Evolutionary conservation across 2,797 vertebrate genomes (phyloP), one percentile per base, ranked within the genome.

Genomic region (Gymnothorax javanicus): DNA sequence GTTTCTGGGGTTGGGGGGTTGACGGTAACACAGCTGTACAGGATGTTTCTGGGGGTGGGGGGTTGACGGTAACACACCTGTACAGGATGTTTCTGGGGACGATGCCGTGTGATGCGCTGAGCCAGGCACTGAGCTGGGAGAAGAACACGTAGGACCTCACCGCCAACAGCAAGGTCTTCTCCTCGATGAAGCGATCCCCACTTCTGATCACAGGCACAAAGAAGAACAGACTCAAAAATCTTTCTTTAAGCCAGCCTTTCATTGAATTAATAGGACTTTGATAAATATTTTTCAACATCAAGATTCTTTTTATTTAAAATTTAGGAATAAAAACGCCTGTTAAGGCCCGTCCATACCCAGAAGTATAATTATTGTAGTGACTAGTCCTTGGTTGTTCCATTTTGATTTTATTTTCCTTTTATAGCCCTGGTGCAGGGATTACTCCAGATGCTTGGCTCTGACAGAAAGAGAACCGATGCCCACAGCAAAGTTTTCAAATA

Each of bases 141-240:
- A 99, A 99, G 94, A 99, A 99, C 88, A 99, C 98, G 87, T 98
- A 99, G 56, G 99, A 99, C 89, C 98, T 98, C 73, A 99, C 96
- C 60, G 99, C 98, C 95, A 99, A 87, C 87, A 99, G 94, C 87
- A 99, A 95, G 1, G 98, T 98, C 94, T 99, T 99, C 95, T 99
- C 99, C 91, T 99, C 98, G 90, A 99, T 96, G 92, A 98, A 97
- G 85, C 98, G 96, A 92, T 99, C 98, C 0, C 98, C 98, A 43
- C 95, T 98, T 94, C 99, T 99, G 91, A 58, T 52, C 82, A 56
- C 6, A 7, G n/a, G 11, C 23, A 83, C n/a, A 33, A 27, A 83
- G n/a, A 7, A n/a, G 54, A 59, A 73, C 20, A 9, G 20, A 64
- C 54, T 86, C 43, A 11, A 17, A 60, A 60, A n/a, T 73, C 56